Evolutionary conservation across 1,140 invertebrate species (phyloP).

Genomic region (Thalassaphorura encarpata): DNA sequence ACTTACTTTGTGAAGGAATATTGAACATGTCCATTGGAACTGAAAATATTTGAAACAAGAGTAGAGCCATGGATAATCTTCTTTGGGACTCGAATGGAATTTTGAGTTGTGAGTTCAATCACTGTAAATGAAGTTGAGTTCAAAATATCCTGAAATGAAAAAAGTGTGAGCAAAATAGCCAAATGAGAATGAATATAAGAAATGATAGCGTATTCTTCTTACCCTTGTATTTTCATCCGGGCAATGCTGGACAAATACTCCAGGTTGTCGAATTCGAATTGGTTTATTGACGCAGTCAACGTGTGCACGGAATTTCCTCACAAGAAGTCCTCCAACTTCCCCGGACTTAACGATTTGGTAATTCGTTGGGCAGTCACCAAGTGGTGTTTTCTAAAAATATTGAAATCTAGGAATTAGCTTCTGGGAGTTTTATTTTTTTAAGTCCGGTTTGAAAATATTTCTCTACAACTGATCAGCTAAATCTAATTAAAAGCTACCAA

Average conservation of each 20-base stretch:
- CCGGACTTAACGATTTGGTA: slow-evolving; percentile 24
- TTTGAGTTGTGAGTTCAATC: slow-evolving; percentile 13
- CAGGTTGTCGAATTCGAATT: slow-evolving; percentile 13
- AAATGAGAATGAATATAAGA: too few species aligned
- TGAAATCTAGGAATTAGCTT: too few species aligned
- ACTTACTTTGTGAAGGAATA: slow-evolving; percentile 19
- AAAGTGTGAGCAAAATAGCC: too few species aligned
- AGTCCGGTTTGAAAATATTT: too few species aligned
- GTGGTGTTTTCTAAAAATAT: slow-evolving; percentile 19
- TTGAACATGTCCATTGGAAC: slow-evolving; percentile 27
- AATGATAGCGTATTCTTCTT: too few species aligned
- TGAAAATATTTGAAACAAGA: slow-evolving; percentile 20
- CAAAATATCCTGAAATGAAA: slow-evolving; percentile 24
- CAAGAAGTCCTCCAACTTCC: slow-evolving; percentile 15
- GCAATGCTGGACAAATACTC: slow-evolving; percentile 14
- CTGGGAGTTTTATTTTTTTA: too few species aligned
- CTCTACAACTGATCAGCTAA: too few species aligned
- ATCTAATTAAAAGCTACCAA: too few species aligned
- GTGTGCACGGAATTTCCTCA: slow-evolving; percentile 19
- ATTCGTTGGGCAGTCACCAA: slow-evolving; percentile 22
- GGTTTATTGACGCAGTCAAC: slow-evolving; percentile 10
- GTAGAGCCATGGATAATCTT: slow-evolving; percentile 10
- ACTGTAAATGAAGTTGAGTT: slow-evolving; percentile 17
- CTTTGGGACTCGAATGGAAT: slow-evolving; percentile 13
- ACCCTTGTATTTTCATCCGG: slow-evolving; percentile 17